These are phyloP conservation scores for Mamestra configurata DNA, from an alignment of 1,140 invertebrate genomes.

Conservation along the genomic window DNA sequence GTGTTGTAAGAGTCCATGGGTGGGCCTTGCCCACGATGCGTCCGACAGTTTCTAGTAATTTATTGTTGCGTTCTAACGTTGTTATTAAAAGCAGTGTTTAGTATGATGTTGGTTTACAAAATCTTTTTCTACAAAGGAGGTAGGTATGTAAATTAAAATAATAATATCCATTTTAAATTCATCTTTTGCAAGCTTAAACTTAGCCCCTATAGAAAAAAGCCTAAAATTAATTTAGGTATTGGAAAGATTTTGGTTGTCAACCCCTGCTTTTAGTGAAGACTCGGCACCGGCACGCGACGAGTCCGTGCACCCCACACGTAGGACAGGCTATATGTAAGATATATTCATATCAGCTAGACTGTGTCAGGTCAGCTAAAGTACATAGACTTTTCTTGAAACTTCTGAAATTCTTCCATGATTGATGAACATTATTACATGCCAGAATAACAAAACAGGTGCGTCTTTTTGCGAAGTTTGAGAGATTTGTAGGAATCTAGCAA, in stretches of 20 bases:
- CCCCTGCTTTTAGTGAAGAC: conserved; percentile 44
- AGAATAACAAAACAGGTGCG: no score
- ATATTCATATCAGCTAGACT: neutral
- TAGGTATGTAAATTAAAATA: neutral
- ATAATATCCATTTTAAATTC: no score
- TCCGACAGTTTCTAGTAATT: conserved; percentile 6
- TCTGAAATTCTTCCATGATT: no score
- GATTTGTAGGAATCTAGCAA: no score
- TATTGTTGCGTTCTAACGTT: neutral
- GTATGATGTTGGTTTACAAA: neutral
- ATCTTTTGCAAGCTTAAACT: no score
- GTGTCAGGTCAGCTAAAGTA: neutral
- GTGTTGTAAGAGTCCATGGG: conserved; percentile 23
- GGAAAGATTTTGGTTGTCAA: no score
- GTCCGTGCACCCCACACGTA: conserved; percentile 45
- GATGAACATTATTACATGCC: no score
- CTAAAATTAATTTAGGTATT: no score
- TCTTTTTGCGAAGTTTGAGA: no score
- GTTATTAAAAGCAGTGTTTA: conserved; percentile 3
- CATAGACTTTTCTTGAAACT: neutral
- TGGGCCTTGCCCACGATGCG: conserved; percentile 4
- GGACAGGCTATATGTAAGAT: neutral
- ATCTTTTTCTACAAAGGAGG: neutral
- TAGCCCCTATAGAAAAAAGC: no score
- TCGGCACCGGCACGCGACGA: conserved; percentile 57